These are phyloP conservation scores for Drosophila funebris DNA, from an alignment of 1,140 invertebrate species.

Conservation along the genomic window DNA sequence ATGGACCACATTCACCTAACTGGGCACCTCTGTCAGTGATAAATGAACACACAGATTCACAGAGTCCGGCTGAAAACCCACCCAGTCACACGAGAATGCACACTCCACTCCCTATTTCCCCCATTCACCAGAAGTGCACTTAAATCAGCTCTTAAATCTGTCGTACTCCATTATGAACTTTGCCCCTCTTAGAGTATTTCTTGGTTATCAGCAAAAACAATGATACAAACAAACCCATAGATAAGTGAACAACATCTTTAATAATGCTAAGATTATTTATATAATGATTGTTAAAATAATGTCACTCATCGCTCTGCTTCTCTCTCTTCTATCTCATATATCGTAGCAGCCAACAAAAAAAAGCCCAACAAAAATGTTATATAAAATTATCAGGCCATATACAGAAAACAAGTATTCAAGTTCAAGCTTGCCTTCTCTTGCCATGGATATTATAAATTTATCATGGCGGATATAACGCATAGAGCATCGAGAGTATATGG, in stretches of 20 bases:
- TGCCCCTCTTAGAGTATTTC: slow-evolving; percentile 12
- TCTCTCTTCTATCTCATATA: too few relatives aligned
- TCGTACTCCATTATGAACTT: slow-evolving; percentile 5
- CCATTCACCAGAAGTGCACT: background rate
- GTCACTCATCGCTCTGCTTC: slow-evolving; percentile 2
- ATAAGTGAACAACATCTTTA: slow-evolving; percentile 8
- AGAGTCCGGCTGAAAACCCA: slow-evolving; percentile 21
- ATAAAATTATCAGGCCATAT: background rate
- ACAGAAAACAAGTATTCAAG: background rate
- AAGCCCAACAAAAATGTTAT: too few relatives aligned
- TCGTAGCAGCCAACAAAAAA: too few relatives aligned
- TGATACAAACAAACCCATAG: background rate
- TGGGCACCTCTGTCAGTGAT: slow-evolving; percentile 65
- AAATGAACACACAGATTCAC: slow-evolving; percentile 48
- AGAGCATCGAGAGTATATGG: background rate
- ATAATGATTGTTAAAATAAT: slow-evolving; percentile 10
- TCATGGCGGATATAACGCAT: background rate
- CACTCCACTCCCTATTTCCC: slow-evolving; percentile 17
- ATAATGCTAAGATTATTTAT: slow-evolving; percentile 18
- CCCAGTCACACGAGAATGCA: slow-evolving; percentile 49
- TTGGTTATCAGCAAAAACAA: slow-evolving; percentile 23
- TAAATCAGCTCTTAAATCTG: slow-evolving; percentile 6
- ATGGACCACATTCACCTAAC: slow-evolving; percentile 50
- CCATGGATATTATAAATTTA: background rate
- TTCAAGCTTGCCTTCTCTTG: background rate